Conservation (phyloP, 1,140 invertebrate genomes). For the Drosophila kanapiae region DNA sequence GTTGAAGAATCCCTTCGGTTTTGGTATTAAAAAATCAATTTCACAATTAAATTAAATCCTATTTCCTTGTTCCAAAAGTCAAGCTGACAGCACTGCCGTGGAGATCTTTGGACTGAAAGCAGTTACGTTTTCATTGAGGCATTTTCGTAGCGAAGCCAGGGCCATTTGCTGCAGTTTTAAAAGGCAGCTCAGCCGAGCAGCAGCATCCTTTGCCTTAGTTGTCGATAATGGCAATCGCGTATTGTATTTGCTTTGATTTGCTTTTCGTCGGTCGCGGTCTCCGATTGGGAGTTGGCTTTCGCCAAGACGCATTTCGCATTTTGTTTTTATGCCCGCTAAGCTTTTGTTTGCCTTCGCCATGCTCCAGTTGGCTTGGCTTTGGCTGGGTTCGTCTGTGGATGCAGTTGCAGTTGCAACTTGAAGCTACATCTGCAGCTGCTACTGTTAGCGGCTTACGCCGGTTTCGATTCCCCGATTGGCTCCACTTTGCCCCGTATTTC, state of each 20-base stretch:
- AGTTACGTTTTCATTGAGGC: slow-evolving; percentile 37
- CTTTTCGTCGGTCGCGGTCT: slow-evolving; percentile 27
- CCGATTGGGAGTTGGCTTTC: slow-evolving; percentile 8
- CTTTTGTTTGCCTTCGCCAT: slow-evolving; percentile 71
- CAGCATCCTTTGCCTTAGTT: slow-evolving; percentile 25
- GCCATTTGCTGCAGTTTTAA: slow-evolving; percentile 28
- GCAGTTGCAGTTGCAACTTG: slow-evolving; percentile 43
- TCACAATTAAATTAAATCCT: no score
- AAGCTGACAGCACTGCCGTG: background rate
- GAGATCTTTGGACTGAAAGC: slow-evolving; percentile 16
- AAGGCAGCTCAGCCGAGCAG: slow-evolving; percentile 48
- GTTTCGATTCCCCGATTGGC: slow-evolving; percentile 48
- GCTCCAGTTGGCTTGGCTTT: slow-evolving; percentile 39
- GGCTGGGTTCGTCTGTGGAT: slow-evolving; percentile 10
- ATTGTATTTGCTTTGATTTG: slow-evolving; percentile 80
- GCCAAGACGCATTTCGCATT: slow-evolving; percentile 43
- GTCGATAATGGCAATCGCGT: slow-evolving; percentile 78
- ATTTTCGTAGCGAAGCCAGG: background rate
- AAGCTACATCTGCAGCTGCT: slow-evolving; percentile 44
- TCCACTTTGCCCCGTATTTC: slow-evolving; percentile 10
- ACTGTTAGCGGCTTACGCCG: slow-evolving; percentile 62
- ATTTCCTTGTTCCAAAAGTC: no score
- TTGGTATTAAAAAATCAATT: no score
- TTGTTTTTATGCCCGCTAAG: slow-evolving; percentile 62
- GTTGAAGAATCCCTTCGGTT: no score